Conservation (phyloP, 2,113 vertebrate genomes). For the Tachysurus fulvidraco region DNA sequence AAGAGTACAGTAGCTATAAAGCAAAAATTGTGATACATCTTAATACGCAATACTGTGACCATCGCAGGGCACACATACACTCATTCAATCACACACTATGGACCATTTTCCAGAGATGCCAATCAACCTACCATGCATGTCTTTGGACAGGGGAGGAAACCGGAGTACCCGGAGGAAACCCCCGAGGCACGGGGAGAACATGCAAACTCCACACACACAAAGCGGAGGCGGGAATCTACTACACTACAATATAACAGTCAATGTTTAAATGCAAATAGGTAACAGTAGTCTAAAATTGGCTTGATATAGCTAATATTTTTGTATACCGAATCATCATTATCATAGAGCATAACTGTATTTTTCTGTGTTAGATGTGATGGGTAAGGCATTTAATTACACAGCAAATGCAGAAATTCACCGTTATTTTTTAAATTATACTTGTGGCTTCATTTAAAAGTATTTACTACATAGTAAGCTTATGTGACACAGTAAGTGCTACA, state of each 20-base stretch:
- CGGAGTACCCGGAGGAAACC: too few species aligned
- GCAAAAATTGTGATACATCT: background rate
- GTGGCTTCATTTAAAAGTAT: background rate
- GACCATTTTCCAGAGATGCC: too few species aligned
- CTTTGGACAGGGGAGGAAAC: too few species aligned
- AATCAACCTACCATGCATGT: too few species aligned
- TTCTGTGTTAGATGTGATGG: background rate
- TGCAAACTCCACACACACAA: too few species aligned
- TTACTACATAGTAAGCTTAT: background rate
- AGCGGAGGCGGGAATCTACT: too few species aligned
- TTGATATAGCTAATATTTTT: background rate
- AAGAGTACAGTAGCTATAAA: background rate
- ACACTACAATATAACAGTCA: background rate
- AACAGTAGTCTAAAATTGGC: background rate
- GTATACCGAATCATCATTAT: background rate
- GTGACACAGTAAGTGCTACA: background rate
- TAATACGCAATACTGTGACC: background rate
- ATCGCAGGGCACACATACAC: too few species aligned
- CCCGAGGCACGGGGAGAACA: too few species aligned
- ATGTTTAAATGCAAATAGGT: background rate
- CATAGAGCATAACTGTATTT: background rate
- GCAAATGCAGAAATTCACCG: background rate
- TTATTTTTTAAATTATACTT: too few species aligned
- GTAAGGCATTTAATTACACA: background rate
- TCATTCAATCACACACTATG: too few species aligned